A percentile compares a stretch with the other conserved stretches of the same genome.
These are phyloP conservation scores for Muntiacus reevesi DNA, from an alignment of 2,113 vertebrate species.

Conservation along the genomic window DNA sequence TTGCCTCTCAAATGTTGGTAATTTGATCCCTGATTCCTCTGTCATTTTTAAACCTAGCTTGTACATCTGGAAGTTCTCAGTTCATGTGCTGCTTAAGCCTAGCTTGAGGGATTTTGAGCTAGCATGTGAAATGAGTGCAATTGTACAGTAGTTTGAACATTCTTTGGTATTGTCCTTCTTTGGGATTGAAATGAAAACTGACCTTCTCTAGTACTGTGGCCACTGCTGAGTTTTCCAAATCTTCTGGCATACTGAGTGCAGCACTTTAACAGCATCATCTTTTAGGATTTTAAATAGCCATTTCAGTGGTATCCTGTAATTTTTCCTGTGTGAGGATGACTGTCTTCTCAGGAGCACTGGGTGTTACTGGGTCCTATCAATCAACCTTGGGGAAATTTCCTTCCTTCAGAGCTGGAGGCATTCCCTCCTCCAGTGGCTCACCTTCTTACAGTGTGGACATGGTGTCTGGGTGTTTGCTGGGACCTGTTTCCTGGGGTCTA, in stretches of 20 bases:
- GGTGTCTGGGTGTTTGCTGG: neutral
- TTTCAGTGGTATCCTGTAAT: neutral
- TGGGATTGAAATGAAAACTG: neutral
- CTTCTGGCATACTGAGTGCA: neutral
- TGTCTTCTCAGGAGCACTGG: neutral
- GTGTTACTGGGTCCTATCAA: neutral
- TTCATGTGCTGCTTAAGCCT: neutral
- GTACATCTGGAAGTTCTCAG: neutral
- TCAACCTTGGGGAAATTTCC: neutral
- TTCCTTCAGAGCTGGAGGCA: neutral
- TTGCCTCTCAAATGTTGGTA: neutral
- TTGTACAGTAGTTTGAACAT: neutral
- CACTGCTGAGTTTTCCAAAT: neutral
- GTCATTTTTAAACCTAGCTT: neutral
- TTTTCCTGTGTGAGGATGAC: neutral
- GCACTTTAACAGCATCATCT: neutral
- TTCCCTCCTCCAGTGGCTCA: neutral
- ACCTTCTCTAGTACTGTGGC: neutral
- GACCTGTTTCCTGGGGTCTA: neutral
- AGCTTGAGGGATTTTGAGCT: neutral
- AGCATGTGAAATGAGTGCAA: neutral
- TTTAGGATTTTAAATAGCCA: neutral
- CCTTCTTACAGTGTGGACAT: neutral
- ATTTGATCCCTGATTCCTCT: neutral
- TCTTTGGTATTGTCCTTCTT: neutral